These are phyloP conservation scores for Quadriops clusia DNA, from an alignment of 2,888 invertebrate genomes.

Conservation along the genomic window DNA sequence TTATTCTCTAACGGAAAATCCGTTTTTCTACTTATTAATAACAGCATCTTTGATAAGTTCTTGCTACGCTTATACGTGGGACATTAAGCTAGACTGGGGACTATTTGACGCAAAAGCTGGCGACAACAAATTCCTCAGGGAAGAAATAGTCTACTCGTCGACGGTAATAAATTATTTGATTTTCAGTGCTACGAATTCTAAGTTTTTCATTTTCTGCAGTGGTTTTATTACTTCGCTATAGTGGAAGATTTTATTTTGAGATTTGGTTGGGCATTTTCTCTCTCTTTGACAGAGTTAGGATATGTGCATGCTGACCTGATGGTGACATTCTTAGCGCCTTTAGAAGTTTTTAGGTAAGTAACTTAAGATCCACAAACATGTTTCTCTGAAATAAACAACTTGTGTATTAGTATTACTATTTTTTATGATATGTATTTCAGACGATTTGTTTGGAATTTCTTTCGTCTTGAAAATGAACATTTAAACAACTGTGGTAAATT, in stretches of 20 bases:
- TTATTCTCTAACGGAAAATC: slow-evolving; percentile 50
- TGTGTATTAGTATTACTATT: too few relatives aligned
- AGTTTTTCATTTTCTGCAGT: slow-evolving; percentile 40
- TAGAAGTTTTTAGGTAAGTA: slow-evolving; percentile 76
- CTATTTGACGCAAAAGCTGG: slow-evolving; percentile 83
- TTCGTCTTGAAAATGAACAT: slow-evolving; percentile 98
- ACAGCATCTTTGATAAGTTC: slow-evolving; percentile 75
- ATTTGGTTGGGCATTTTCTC: slow-evolving; percentile 86
- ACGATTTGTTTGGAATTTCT: slow-evolving; percentile 98
- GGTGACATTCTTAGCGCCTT: slow-evolving; percentile 68
- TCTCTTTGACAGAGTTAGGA: slow-evolving; percentile 70
- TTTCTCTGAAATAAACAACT: too few relatives aligned
- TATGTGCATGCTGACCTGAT: slow-evolving; percentile 68
- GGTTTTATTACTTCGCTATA: slow-evolving; percentile 93
- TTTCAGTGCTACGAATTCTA: too few relatives aligned
- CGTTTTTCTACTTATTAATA: slow-evolving; percentile 86
- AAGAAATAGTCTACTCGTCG: slow-evolving; percentile 90
- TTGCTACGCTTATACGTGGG: slow-evolving; percentile 94
- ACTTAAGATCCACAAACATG: background rate
- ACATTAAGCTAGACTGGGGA: slow-evolving; percentile 99
- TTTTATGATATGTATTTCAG: too few relatives aligned
- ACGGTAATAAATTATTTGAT: slow-evolving; percentile 51
- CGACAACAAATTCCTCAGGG: slow-evolving; percentile 82
- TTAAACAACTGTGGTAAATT: slow-evolving; percentile 98
- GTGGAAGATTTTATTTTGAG: slow-evolving; percentile 87